Percentiles rank a stretch among this genome's conserved stretches.
Evolutionary conservation across 2,113 vertebrate genomes (phyloP).

Genomic region (Cnemophilus loriae): DNA sequence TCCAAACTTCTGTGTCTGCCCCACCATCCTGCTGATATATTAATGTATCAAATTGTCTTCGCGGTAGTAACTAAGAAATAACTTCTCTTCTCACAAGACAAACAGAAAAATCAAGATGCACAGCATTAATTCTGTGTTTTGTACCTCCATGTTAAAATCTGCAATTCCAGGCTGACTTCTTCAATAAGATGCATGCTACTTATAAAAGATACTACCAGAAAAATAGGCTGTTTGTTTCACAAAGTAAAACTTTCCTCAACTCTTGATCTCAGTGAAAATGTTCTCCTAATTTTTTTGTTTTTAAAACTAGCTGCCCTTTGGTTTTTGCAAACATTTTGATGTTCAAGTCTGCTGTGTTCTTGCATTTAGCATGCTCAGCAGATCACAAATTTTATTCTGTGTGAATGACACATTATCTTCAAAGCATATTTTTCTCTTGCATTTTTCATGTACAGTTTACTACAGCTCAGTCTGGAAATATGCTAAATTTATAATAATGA

Average conservation of each 20-base stretch:
- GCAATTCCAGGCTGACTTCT: neutral
- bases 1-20: neutral
- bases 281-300: neutral
- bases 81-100: neutral
- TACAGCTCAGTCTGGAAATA: constrained; percentile 53
- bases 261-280: neutral
- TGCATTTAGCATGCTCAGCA: constrained; percentile 48
- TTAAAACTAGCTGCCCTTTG: neutral
- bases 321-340: constrained; percentile 38
- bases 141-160: neutral
- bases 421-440: constrained; percentile 64
- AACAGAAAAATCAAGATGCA: neutral
- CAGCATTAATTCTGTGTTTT: neutral
- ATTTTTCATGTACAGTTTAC: constrained; percentile 59
- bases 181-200: neutral
- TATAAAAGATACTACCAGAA: neutral
- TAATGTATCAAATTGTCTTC: neutral
- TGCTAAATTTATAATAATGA: constrained; percentile 53
- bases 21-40: neutral
- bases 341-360: constrained; percentile 7
- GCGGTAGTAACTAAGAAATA: neutral
- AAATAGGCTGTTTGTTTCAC: neutral
- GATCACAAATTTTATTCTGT: constrained; percentile 59
- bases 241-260: neutral
- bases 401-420: constrained; percentile 56